phyloP scores from a whole-genome alignment of 2,797 vertebrate genomes.

The Babyrousa celebensis region DNA sequence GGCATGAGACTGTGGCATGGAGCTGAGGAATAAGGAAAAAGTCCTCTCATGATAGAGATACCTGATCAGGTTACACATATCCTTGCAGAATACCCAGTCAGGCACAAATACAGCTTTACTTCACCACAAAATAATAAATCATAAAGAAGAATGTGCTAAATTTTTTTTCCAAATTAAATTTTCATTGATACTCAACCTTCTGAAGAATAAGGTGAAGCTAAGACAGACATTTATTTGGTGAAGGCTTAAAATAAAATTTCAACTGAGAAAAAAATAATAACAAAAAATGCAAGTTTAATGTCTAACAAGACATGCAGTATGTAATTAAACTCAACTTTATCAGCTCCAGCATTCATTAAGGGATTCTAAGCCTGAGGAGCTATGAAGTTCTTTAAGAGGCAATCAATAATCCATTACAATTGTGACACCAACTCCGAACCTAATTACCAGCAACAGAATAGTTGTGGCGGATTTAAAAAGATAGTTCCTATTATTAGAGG shows the following conservation, averaged over 20 bases:
- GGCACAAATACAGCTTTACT: neutral
- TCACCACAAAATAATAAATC: neutral
- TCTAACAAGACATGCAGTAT: conserved; percentile 68
- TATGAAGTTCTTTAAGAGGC: conserved; percentile 81
- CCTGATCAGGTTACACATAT: neutral
- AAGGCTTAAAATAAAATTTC: conserved; percentile 83
- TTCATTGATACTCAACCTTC: conserved; percentile 72
- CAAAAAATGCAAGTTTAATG: conserved; percentile 72
- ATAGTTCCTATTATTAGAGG: conserved; percentile 66
- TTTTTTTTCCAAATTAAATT: conserved; percentile 75
- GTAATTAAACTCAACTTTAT: conserved; percentile 88
- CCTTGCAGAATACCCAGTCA: neutral
- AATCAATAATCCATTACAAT: conserved; percentile 89
- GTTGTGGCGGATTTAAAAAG: conserved; percentile 80
- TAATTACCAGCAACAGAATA: conserved; percentile 79
- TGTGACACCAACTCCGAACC: conserved; percentile 77
- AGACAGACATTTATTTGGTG: conserved; percentile 48
- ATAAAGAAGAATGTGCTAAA: conserved; percentile 20
- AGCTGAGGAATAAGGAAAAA: neutral
- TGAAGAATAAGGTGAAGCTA: conserved; percentile 72
- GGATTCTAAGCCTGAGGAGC: conserved; percentile 56
- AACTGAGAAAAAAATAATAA: conserved; percentile 38
- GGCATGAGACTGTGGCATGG: neutral
- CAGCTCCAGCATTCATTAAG: conserved; percentile 76
- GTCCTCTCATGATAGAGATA: neutral